These are phyloP conservation scores for Poecile montanus DNA, from an alignment of 2,797 vertebrate genomes.

Conservation along the genomic window DNA sequence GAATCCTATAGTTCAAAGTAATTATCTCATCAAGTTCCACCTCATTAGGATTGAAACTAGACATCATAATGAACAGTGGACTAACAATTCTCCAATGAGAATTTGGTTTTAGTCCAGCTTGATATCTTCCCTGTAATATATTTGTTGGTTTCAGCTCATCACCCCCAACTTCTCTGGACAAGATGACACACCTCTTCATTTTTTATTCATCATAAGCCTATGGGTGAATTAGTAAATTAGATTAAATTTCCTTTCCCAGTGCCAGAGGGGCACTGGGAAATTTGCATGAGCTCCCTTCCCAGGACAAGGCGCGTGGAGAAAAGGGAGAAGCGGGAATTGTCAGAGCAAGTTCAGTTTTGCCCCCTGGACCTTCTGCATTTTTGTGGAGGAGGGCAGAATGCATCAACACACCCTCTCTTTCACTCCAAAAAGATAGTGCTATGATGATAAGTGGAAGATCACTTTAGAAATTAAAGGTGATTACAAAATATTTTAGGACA, in stretches of 20 bases:
- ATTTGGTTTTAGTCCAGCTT: slow-evolving; percentile 55
- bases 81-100: slow-evolving; percentile 66
- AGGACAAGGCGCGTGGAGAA: not conserved
- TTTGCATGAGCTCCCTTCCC: slow-evolving; percentile 54
- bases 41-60: slow-evolving; percentile 71
- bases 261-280: slow-evolving; percentile 68
- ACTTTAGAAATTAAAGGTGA: not conserved
- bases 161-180: slow-evolving; percentile 44
- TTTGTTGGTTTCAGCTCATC: slow-evolving; percentile 58
- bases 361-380: slow-evolving; percentile 56
- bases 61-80: slow-evolving; percentile 61
- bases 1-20: slow-evolving; percentile 72
- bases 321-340: slow-evolving; percentile 53
- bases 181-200: slow-evolving; percentile 54
- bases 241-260: slow-evolving; percentile 59
- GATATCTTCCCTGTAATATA: slow-evolving; percentile 47
- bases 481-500: not conserved
- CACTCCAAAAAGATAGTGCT: slow-evolving; percentile 2
- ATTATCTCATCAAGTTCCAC: slow-evolving; percentile 75
- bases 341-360: slow-evolving; percentile 63
- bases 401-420: slow-evolving; percentile 43
- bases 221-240: slow-evolving; percentile 54
- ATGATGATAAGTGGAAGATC: not conserved
- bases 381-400: slow-evolving; percentile 60
- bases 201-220: slow-evolving; percentile 42